Evolutionary conservation across 1,140 invertebrate genomes (phyloP).

Genomic region (Cydia splendana): DNA sequence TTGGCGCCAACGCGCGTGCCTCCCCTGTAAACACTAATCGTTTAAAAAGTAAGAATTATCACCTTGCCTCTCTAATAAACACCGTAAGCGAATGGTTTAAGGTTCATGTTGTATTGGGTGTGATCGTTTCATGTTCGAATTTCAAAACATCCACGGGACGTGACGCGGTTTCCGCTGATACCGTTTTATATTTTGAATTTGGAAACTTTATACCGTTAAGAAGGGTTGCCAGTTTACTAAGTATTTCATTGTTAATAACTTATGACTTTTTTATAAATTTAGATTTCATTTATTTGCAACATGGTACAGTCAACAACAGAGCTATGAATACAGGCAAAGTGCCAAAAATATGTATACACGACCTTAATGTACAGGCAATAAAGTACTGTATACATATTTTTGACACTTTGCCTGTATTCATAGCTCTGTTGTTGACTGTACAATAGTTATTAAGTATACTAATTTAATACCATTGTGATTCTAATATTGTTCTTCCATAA

Average conservation of each 20-base stretch:
- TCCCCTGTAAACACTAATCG: constrained; percentile 63
- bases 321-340: no score
- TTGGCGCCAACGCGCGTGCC: constrained; percentile 70
- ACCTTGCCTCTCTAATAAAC: background rate
- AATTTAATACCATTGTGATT: no score
- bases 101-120: background rate
- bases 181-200: constrained; percentile 45
- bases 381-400: no score
- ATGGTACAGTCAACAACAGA: no score
- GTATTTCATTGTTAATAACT: background rate
- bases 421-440: no score
- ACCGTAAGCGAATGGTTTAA: background rate
- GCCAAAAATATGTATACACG: no score
- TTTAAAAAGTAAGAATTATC: constrained; percentile 23
- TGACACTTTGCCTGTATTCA: no score
- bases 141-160: constrained; percentile 70
- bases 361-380: no score
- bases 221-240: constrained; percentile 22
- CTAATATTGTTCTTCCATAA: no score
- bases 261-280: background rate
- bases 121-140: constrained; percentile 57
- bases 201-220: constrained; percentile 30
- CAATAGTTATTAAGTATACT: no score
- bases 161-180: constrained; percentile 70
- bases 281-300: no score